Evolutionary conservation across 1,140 invertebrate genomes (phyloP), one percentile per base, ranked within the genome.

Genomic region (Nilaparvata lugens): DNA sequence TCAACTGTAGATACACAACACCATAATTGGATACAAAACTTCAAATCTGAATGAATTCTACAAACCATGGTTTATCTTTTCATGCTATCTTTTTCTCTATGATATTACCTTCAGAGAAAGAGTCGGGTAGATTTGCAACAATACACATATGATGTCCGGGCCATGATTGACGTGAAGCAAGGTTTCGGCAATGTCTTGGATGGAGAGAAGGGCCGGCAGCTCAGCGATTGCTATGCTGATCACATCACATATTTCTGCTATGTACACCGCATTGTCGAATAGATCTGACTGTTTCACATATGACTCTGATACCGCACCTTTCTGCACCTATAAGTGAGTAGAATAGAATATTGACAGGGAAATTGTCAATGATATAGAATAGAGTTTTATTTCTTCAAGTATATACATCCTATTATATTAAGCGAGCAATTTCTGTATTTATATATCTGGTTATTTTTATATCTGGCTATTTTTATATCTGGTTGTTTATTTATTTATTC

Each of bases 31-130:
- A 98, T 73, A 4, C 96, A 76, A 53, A 88, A 87, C 9, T 94
- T 93, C 35, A 98, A 74, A 75, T 98, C 95, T 9, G 90, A 88
- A 42, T 94, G 75, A 24, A 92, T 92, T 66, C 97, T 96, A 72
- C 91, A 95, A 14, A 98, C 83, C 0, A 96, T 91, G 79, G 97
- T 94, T 55, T 91, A 88, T 35, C 97, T 89, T 76, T 97, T 95
- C 72, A 71, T 64, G 81, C 75, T 51, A 73, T 70, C 18, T 70
- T 69, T 60, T 78, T 64, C 72, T 75, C 40, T 13, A 59, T 51
- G 31, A 52, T 38, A 24, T 66, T 77, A 89, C 87, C 87, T 81
- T 97, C 93, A 68, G 84, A 82, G 74, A 97, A 95, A 69, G 84
- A 87, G 69, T 97, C 94, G 5, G 95, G 94, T 77, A 91, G 91